These are phyloP conservation scores for Columbina picui DNA, from an alignment of 2,113 vertebrate species.

Conservation along the genomic window DNA sequence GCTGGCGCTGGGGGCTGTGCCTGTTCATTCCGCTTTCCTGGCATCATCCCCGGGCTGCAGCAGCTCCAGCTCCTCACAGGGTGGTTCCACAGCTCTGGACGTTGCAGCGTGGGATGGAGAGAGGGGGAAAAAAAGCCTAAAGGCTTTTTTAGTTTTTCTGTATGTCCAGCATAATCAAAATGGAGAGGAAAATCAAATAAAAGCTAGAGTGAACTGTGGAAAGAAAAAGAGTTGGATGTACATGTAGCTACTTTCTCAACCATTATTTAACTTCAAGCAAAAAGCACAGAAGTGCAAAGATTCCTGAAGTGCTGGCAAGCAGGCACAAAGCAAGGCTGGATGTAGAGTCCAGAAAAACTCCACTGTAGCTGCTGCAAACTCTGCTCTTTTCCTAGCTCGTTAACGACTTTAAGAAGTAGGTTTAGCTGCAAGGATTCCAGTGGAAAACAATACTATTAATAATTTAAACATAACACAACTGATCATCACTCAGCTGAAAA, in stretches of 20 bases:
- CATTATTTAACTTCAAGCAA: neutral
- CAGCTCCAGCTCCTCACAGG: neutral
- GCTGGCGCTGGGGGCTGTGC: neutral
- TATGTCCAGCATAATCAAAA: neutral
- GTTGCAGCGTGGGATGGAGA: neutral
- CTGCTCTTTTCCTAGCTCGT: neutral
- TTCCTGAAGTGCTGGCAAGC: neutral
- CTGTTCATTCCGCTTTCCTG: neutral
- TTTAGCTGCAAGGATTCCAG: neutral
- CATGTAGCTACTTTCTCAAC: neutral
- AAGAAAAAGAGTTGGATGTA: neutral
- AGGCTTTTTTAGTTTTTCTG: conserved; percentile 7
- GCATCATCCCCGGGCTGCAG: neutral
- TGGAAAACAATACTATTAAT: too few relatives aligned
- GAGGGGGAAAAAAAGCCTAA: neutral
- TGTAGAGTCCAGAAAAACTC: neutral
- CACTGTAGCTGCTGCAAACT: neutral
- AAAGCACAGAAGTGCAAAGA: neutral
- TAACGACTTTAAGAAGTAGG: neutral
- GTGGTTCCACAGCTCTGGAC: neutral
- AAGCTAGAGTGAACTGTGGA: neutral
- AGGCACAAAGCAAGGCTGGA: neutral
- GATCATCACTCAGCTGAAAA: conserved; percentile 41
- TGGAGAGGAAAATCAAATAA: neutral
- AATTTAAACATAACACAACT: neutral